These are phyloP conservation scores for Okapia johnstoni DNA, from an alignment of 2,113 vertebrate genomes.

Conservation along the genomic window DNA sequence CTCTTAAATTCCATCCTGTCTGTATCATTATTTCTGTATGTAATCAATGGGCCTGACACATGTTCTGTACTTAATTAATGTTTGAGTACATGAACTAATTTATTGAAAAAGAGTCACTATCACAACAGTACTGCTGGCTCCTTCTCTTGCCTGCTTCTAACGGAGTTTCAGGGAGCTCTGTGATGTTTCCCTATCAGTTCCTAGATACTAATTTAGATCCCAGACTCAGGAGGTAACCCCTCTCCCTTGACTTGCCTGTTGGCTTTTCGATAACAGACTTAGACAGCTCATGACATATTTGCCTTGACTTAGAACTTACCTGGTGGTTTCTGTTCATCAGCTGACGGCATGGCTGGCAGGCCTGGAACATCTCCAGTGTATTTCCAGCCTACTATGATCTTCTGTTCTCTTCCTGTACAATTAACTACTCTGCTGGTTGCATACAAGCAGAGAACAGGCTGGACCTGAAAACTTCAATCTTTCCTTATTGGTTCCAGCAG, in stretches of 20 bases:
- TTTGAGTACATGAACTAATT: not conserved
- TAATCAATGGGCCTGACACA: not conserved
- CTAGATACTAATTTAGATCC: not conserved
- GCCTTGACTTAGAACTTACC: not conserved
- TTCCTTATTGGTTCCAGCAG: not conserved
- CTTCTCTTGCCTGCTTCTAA: not conserved
- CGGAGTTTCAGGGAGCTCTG: not conserved
- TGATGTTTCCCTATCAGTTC: not conserved
- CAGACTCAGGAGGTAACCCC: not conserved
- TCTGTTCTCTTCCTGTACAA: not conserved
- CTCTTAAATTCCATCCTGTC: not conserved
- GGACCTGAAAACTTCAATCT: not conserved
- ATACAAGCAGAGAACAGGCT: not conserved
- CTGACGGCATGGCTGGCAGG: not conserved
- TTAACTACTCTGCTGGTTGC: not conserved
- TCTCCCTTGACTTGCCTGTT: not conserved
- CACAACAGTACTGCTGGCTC: not conserved
- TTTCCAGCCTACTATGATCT: not conserved
- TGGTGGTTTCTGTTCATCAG: not conserved
- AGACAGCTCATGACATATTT: not conserved
- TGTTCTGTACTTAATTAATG: not conserved
- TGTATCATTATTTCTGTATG: not conserved
- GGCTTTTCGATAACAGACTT: not conserved
- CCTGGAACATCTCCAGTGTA: not conserved
- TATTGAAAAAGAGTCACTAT: not conserved